phyloP scores from a whole-genome alignment of 2,113 vertebrate genomes.

The Chlorodrepanis virens region DNA sequence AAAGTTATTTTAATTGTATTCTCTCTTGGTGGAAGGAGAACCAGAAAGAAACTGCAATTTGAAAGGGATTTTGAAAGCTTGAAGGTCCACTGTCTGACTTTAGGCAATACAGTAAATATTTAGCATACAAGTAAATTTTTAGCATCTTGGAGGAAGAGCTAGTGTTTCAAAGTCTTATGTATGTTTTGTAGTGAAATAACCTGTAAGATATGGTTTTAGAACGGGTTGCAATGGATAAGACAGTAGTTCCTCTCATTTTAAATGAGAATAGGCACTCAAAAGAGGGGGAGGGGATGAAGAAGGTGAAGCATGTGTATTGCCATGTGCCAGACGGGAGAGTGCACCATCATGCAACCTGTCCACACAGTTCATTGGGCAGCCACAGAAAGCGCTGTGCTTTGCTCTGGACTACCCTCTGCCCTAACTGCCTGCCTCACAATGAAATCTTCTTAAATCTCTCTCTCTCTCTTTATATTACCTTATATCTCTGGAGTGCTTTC shows the following conservation, averaged over 20 bases:
- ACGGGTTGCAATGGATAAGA: not conserved
- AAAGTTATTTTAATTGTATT: not conserved
- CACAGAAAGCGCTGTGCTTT: not conserved
- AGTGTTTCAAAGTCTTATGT: not conserved
- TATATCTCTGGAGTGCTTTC: not conserved
- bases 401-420: not conserved
- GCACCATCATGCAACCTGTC: not conserved
- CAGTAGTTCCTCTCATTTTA: not conserved
- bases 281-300: not conserved
- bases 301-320: not conserved
- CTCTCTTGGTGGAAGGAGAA: not conserved
- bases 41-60: not conserved
- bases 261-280: not conserved
- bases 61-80: not conserved
- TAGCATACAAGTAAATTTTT: not conserved
- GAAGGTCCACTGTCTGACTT: not conserved
- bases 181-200: not conserved
- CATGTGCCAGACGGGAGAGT: not conserved
- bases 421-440: not conserved
- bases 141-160: not conserved
- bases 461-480: not conserved
- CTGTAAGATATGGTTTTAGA: not conserved
- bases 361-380: not conserved
- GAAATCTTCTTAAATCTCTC: not conserved
- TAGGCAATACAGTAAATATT: not conserved